A percentile compares a stretch with the other conserved stretches of the same genome.
Conservation (phyloP, 2,113 vertebrate species). For the Hippocampus zosterae region DNA sequence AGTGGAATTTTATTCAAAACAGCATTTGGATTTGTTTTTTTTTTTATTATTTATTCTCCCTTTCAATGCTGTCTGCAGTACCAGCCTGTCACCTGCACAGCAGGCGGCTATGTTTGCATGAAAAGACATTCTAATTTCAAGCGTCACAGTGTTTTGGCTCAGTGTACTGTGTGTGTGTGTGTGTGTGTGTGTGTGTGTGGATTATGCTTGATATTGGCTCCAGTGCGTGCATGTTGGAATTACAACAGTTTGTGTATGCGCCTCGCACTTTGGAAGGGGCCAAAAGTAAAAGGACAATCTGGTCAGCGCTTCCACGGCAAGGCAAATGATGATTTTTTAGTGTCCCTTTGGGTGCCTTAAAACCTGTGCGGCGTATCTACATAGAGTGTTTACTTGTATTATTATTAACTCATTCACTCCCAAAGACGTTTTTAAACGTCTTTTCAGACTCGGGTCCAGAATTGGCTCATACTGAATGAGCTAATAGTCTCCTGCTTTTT, state of each 20-base stretch:
- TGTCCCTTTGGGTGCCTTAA: no score
- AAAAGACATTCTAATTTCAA: conserved; percentile 69
- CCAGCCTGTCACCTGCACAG: conserved; percentile 62
- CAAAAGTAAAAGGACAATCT: no score
- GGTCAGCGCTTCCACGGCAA: no score
- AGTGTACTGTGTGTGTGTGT: conserved; percentile 52
- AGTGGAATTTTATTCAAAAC: conserved; percentile 57
- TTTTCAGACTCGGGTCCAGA: no score
- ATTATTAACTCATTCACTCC: no score
- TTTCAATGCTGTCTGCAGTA: conserved; percentile 44
- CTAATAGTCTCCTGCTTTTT: conserved; percentile 33
- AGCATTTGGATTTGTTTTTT: conserved; percentile 53
- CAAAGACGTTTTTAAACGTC: no score
- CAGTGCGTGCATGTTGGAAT: conserved; percentile 35
- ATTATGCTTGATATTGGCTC: conserved; percentile 54
- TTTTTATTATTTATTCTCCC: not conserved
- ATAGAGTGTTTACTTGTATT: no score
- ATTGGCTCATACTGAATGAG: no score
- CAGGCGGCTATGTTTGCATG: conserved; percentile 58
- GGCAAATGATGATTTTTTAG: no score
- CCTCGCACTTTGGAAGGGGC: no score
- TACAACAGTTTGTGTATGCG: no score
- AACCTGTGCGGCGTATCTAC: no score
- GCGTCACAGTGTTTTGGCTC: conserved; percentile 63
- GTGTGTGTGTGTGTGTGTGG: conserved; percentile 43